Evolutionary conservation across 2,888 invertebrate genomes (phyloP).

Genomic region (Litoditis marina): DNA sequence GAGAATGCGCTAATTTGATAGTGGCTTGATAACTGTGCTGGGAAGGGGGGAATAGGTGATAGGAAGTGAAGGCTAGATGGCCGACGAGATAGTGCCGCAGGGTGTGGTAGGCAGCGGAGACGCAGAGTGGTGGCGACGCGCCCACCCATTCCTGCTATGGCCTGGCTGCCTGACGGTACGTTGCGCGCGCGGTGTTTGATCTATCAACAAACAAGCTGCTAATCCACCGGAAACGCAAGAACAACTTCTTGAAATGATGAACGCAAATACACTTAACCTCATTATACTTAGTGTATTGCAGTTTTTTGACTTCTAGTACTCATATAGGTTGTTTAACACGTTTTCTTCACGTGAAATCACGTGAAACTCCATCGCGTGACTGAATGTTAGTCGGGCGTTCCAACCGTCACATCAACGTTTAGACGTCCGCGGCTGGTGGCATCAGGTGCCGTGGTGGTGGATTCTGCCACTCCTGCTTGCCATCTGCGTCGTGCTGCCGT

Average conservation of each 20-base stretch:
- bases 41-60: conserved; percentile 7
- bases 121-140: conserved; percentile 8
- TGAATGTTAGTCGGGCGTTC: not conserved
- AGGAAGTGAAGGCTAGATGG: not conserved
- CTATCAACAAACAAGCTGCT: too few relatives aligned
- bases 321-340: too few relatives aligned
- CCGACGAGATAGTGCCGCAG: conserved; percentile 5
- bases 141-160: conserved; percentile 14
- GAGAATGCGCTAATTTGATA: not conserved
- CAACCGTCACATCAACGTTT: conserved; percentile 2
- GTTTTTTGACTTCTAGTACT: too few relatives aligned
- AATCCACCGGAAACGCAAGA: too few relatives aligned
- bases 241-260: too few relatives aligned
- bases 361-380: too few relatives aligned
- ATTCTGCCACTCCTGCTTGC: conserved; percentile 37
- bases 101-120: conserved; percentile 18
- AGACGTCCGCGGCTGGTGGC: conserved; percentile 42
- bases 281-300: too few relatives aligned
- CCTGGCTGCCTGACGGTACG: conserved; percentile 23
- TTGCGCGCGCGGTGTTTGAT: conserved; percentile 1
- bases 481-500: conserved; percentile 27
- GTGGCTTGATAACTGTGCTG: conserved; percentile 1
- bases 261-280: too few relatives aligned
- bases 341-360: too few relatives aligned
- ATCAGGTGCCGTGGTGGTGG: conserved; percentile 33